Evolutionary conservation across 2,888 invertebrate species (phyloP).

Genomic region (Yponomeuta evonymella): DNA sequence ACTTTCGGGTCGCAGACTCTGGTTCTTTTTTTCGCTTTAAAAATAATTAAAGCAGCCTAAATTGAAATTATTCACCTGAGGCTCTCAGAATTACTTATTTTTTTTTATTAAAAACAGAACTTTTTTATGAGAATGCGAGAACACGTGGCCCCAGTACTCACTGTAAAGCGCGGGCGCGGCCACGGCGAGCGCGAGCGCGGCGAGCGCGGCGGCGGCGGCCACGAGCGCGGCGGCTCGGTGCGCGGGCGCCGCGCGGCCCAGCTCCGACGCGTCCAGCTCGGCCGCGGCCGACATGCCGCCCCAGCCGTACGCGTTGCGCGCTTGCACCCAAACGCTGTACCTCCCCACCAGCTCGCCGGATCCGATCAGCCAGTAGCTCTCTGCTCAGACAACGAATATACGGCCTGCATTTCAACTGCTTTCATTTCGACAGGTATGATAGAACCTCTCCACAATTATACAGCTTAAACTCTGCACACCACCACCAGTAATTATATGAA

Average conservation of each 20-base stretch:
- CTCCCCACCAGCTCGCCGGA: conserved; percentile 77
- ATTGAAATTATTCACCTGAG: too few species aligned
- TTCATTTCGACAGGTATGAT: too few species aligned
- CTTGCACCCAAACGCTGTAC: conserved; percentile 85
- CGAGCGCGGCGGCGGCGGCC: conserved; percentile 76
- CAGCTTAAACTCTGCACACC: too few species aligned
- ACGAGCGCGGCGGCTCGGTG: conserved; percentile 77
- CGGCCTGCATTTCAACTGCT: too few species aligned
- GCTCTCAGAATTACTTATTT: too few species aligned
- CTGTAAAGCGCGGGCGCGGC: conserved; percentile 48
- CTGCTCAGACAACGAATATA: conserved; percentile 40
- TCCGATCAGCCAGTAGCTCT: conserved; percentile 87
- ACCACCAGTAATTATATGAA: too few species aligned
- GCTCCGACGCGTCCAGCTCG: conserved; percentile 50
- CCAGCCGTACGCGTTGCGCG: conserved; percentile 88
- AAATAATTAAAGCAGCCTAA: too few species aligned
- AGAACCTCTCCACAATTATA: too few species aligned
- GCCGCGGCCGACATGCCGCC: conserved; percentile 84
- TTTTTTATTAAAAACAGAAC: too few species aligned
- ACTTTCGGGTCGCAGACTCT: too few species aligned
- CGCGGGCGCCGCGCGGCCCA: conserved; percentile 64
- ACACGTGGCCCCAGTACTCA: conserved; percentile 26
- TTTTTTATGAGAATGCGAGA: too few species aligned
- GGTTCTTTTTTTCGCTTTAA: too few species aligned
- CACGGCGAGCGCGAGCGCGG: conserved; percentile 36